Base-by-base conservation (phyloP, 2,888 invertebrate species). In the Papilio gigon region DNA sequence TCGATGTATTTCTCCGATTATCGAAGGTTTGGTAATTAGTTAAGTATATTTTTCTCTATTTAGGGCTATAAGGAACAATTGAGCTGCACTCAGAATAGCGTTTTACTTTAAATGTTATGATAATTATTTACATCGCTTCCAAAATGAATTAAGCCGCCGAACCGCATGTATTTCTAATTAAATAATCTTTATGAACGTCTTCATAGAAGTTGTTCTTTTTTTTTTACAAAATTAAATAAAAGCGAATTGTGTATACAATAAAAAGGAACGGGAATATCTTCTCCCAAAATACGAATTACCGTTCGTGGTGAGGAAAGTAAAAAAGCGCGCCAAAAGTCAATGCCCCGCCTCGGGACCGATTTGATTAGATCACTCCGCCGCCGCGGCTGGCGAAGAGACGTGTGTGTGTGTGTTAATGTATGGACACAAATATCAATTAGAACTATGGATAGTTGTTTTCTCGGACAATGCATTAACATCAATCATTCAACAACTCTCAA, bases 301-400 rank as follows among this genome's bases (percentile, higher is more conserved):
- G 67, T 67, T 67, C 44, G 61, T 44, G 25, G 44, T 37, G 67
- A 30, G 27, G 50, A 53, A 67, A 53, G 40, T 30, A 67, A 61
- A 67, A 66, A 67, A 67, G 27, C 47, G 27, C 37, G 61, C 61
- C 58, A 20, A 67, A 65, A 53, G 67, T 53, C 67, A 67, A 61
- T 67, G 67, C 67, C 67, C 65, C 61, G 47, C 4, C 53, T 40
- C 40, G 61, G 50, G 67, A 60, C 27, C 40, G 60, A 30, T 58
- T 61, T 67, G 66, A 67, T 67, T 67, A 60, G 67, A 67, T 66
- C 61, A 25, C 58, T 47, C 22, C 22, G 22, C 3, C 5, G 5
- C 14, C 50, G 14, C 14, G n/a, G 25, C 6, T 25, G 25, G 25
- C 14, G 6, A 50, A 50, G 25, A 50, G 2, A 8, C 42, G 42